Evolutionary conservation across 2,113 vertebrate species (phyloP).

Genomic region (Gallinago media): DNA sequence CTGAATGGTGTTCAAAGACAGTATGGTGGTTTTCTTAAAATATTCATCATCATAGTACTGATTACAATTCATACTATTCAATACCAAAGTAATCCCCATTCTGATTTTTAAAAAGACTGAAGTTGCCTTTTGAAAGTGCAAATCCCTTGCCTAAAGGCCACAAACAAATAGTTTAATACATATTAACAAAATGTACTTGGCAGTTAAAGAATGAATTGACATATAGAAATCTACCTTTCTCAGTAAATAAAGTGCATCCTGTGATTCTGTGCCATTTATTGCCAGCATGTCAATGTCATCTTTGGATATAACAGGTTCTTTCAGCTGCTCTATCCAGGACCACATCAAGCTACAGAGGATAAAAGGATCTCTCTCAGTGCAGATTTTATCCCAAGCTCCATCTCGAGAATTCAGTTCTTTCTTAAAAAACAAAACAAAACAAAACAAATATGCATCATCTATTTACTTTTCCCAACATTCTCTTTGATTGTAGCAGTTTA

Average conservation of each 20-base stretch:
- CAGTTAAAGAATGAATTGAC: background rate
- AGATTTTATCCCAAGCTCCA: constrained; percentile 92
- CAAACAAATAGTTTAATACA: background rate
- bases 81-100: background rate
- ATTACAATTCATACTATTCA: background rate
- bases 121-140: background rate
- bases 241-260: constrained; percentile 82
- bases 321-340: constrained; percentile 97
- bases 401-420: constrained; percentile 91
- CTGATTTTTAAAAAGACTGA: background rate
- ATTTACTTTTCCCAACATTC: background rate
- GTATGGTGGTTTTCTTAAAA: background rate
- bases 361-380: constrained; percentile 87
- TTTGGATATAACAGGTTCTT: constrained; percentile 88
- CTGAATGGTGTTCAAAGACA: background rate
- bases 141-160: background rate
- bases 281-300: constrained; percentile 82
- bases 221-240: constrained; percentile 82
- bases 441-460: background rate
- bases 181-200: background rate
- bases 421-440: constrained; percentile 71
- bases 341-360: constrained; percentile 92
- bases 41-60: background rate
- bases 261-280: constrained; percentile 72
- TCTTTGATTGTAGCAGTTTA: background rate